phyloP scores from a whole-genome alignment of 2,888 invertebrate species.

The Pycnomerus fuliginosus region DNA sequence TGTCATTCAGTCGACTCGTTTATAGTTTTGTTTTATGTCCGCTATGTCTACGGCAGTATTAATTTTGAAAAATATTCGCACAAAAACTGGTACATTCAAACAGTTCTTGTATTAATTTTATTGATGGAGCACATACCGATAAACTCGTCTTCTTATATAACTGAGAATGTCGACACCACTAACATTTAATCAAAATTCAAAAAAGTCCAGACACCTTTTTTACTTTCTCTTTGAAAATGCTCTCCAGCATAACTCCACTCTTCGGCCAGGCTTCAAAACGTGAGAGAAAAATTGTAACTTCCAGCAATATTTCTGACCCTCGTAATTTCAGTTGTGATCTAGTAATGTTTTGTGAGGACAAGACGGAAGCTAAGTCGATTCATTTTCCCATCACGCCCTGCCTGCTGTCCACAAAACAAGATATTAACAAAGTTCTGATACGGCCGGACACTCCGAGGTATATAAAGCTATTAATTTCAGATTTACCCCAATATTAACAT shows the following conservation, averaged over 20 bases:
- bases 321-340: too few relatives aligned
- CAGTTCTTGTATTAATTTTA: conserved; percentile 31
- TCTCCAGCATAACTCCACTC: too few relatives aligned
- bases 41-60: conserved; percentile 9
- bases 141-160: conserved; percentile 33
- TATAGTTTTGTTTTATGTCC: conserved; percentile 17
- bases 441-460: conserved; percentile 32
- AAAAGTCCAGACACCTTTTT: conserved; percentile 24
- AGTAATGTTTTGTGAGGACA: too few relatives aligned
- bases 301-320: too few relatives aligned
- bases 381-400: conserved; percentile 41
- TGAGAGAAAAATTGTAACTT: too few relatives aligned
- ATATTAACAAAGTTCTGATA: conserved; percentile 45
- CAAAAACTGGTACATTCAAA: conserved; percentile 18
- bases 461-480: conserved; percentile 35
- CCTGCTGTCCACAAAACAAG: conserved; percentile 40
- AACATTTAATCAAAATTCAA: conserved; percentile 27
- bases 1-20: conserved; percentile 20
- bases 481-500: conserved; percentile 13
- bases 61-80: conserved; percentile 7
- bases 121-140: conserved; percentile 27
- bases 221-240: too few relatives aligned
- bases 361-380: conserved; percentile 26
- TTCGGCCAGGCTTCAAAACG: too few relatives aligned
- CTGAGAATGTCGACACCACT: conserved; percentile 33